A percentile compares a stretch with the other conserved stretches of the same genome.
phyloP scores from a whole-genome alignment of 2,797 vertebrate genomes.

The Paratrypauchen microcephalus region DNA sequence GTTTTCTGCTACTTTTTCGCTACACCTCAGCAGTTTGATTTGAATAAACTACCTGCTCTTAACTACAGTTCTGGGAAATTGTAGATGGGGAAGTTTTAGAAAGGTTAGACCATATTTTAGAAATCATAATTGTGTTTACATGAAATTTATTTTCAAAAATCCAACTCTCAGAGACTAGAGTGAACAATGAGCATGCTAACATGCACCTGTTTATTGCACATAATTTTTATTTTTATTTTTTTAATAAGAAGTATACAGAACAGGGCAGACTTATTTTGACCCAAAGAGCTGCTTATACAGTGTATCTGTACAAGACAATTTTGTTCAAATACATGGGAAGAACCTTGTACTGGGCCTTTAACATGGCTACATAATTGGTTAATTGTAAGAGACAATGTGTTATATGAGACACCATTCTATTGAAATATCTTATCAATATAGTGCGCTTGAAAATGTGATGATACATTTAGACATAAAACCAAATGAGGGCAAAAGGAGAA shows the following conservation, averaged over 20 bases:
- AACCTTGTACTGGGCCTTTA: no score
- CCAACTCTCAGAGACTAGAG: no score
- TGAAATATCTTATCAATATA: background rate
- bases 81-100: background rate
- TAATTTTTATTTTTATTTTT: no score
- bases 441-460: background rate
- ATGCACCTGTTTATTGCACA: no score
- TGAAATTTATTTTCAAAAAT: no score
- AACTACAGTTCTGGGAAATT: background rate
- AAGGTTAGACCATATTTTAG: background rate
- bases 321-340: no score
- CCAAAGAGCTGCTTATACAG: background rate
- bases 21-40: slow-evolving; percentile 9
- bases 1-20: slow-evolving; percentile 1
- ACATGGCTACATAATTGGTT: background rate
- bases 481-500: background rate
- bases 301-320: no score
- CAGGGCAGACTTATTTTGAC: background rate
- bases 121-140: no score
- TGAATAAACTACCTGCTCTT: background rate
- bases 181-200: no score
- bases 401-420: background rate
- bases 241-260: background rate
- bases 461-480: background rate
- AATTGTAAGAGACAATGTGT: background rate